Percentiles rank a stretch among this genome's conserved stretches.
Conservation (phyloP, 2,888 invertebrate genomes). For the Himalopsyche japonica region DNA sequence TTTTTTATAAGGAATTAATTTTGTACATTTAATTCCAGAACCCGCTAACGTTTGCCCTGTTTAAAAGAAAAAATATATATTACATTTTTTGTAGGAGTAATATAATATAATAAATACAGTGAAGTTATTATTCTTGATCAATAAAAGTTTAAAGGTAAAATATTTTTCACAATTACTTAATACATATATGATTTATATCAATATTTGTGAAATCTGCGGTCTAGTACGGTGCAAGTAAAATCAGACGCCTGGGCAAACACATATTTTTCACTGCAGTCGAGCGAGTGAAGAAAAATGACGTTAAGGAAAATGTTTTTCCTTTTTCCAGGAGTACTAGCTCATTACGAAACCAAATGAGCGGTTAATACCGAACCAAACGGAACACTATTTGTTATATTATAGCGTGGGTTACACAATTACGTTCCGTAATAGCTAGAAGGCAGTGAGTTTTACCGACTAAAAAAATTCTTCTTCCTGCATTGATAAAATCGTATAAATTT, state of each 20-base stretch:
- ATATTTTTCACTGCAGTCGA: conserved; percentile 25
- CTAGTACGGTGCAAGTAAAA: conserved; percentile 3
- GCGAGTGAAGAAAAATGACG: conserved; percentile 32
- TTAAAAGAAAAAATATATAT: too few relatives aligned
- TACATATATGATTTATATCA: neutral
- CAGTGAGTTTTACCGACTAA: too few relatives aligned
- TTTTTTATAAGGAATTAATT: too few relatives aligned
- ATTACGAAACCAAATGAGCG: conserved; percentile 13
- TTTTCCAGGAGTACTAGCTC: conserved; percentile 20
- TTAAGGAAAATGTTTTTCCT: conserved; percentile 25
- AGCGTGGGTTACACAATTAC: neutral
- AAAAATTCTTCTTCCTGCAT: too few relatives aligned
- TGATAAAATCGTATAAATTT: too few relatives aligned
- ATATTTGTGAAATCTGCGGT: neutral
- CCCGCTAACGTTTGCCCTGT: too few relatives aligned
- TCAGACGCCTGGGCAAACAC: conserved; percentile 17
- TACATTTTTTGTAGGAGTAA: too few relatives aligned
- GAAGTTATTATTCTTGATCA: too few relatives aligned
- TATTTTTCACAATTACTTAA: neutral
- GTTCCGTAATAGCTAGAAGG: too few relatives aligned
- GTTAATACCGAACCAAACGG: neutral
- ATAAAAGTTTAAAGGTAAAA: too few relatives aligned
- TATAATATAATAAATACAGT: too few relatives aligned
- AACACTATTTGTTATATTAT: neutral
- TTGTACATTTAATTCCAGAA: too few relatives aligned